Base-by-base conservation (phyloP, 2,113 vertebrate genomes). In the Erpornis zantholeuca region DNA sequence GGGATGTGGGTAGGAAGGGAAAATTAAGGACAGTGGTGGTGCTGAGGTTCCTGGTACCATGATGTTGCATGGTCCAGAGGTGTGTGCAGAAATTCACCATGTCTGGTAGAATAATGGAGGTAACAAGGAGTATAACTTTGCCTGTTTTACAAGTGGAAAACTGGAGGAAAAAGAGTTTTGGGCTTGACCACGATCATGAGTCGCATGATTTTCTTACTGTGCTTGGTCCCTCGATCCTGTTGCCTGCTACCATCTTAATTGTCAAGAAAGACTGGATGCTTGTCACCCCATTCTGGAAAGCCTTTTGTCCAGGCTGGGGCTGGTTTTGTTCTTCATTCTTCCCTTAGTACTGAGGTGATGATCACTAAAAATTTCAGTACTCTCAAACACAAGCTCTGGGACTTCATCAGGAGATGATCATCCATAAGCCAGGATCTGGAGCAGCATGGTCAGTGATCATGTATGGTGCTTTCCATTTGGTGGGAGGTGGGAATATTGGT, bases 191-290 rank as follows among this genome's bases (percentile, higher is more conserved):
- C 0, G 1, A 47, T 40, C 11, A 36, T 27, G 33, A 68, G 15
- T 25, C 71, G 12, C 0, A 1, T 14, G 28, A n/a, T 57, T 82
- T 84, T 42, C 18, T 88, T 57, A 11, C 29, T 40, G 4, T 38
- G 13, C 52, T 61, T 0, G 2, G 8, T 31, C 6, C 3, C 5
- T 35, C 0, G 2, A 3, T 33, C 22, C 12, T 61, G 7, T 10
- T 73, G 40, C 22, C 31, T 57, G 28, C 18, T 77, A 8, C 12
- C 2, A 4, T 35, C 31, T 81, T 47, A 22, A 72, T 35, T 54
- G 25, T 2, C 4, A 50, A 50, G 25, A 24, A 80, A n/a, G 50
- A 50, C 5, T 44, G 10, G 2, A 13, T 86, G 8, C 4, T 69
- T 47, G 57, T 29, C 11, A 66, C 54, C 12, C 9, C 6, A 7